Evolutionary conservation across 1,140 invertebrate genomes (phyloP).

Genomic region (Bombus affinis): DNA sequence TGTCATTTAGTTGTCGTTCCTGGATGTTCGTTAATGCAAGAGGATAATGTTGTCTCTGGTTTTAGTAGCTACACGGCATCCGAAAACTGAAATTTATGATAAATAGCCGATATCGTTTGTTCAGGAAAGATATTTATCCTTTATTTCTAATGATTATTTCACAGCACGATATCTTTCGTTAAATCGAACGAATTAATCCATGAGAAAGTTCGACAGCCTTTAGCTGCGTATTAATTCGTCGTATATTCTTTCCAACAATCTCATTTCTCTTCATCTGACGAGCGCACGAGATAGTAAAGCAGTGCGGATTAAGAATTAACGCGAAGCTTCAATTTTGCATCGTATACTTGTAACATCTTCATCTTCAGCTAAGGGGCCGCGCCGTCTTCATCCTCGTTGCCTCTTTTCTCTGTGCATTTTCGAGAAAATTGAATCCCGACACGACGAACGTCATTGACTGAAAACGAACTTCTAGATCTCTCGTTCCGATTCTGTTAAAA

Average conservation of each 20-base stretch:
- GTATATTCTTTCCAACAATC: too few species aligned
- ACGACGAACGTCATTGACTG: constrained; percentile 12
- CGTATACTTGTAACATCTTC: background rate
- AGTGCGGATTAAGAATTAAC: background rate
- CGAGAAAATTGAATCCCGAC: constrained; percentile 17
- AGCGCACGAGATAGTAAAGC: background rate
- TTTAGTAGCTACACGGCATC: background rate
- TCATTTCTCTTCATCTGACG: background rate
- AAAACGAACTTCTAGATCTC: constrained; percentile 10
- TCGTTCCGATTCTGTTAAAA: background rate
- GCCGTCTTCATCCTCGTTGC: background rate
- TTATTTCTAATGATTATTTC: background rate
- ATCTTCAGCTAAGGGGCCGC: background rate
- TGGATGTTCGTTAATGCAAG: background rate
- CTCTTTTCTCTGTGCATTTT: background rate
- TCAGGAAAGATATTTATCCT: background rate
- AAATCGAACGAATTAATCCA: background rate
- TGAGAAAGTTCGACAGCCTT: background rate
- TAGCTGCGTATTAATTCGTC: background rate
- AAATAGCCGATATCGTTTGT: background rate
- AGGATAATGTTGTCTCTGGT: background rate
- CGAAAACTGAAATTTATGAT: background rate
- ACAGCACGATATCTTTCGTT: too few species aligned
- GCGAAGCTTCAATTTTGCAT: background rate
- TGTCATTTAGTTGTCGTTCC: background rate